Conservation (phyloP, 2,113 vertebrate genomes). For the Leptosomus discolor region DNA sequence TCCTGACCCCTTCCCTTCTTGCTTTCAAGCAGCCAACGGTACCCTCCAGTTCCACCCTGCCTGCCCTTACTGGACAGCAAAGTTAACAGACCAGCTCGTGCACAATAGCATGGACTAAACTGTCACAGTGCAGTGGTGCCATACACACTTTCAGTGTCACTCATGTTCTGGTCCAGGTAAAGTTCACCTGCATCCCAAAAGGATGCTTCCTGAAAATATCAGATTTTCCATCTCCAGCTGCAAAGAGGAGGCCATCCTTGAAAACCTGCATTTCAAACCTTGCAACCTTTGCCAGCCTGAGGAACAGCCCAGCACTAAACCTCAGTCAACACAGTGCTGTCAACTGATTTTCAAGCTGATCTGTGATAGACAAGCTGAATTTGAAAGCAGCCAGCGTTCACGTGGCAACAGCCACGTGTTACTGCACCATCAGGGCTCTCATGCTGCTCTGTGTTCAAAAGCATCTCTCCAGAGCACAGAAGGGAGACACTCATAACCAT, state of each 20-base stretch:
- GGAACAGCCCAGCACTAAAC: background rate
- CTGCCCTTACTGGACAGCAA: background rate
- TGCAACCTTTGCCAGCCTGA: background rate
- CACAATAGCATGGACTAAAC: background rate
- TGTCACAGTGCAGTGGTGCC: background rate
- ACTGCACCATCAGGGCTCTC: background rate
- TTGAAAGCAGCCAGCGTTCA: background rate
- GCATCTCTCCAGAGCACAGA: background rate
- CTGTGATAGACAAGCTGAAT: background rate
- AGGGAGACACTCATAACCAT: background rate
- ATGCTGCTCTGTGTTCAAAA: rapidly evolving
- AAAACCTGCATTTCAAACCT: background rate
- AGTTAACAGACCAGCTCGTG: background rate
- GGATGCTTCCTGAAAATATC: background rate
- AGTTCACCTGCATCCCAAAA: background rate
- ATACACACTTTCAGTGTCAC: background rate
- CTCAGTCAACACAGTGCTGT: background rate
- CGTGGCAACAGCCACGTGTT: background rate
- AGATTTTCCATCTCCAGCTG: background rate
- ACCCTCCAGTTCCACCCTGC: background rate
- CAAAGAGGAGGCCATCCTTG: background rate
- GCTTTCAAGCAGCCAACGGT: background rate
- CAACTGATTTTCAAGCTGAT: background rate
- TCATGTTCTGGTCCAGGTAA: background rate
- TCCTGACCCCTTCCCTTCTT: background rate